Percentiles rank a stretch among this genome's conserved stretches.
These are phyloP conservation scores for Tenthredo amoena DNA, from an alignment of 2,888 invertebrate species.

Conservation along the genomic window DNA sequence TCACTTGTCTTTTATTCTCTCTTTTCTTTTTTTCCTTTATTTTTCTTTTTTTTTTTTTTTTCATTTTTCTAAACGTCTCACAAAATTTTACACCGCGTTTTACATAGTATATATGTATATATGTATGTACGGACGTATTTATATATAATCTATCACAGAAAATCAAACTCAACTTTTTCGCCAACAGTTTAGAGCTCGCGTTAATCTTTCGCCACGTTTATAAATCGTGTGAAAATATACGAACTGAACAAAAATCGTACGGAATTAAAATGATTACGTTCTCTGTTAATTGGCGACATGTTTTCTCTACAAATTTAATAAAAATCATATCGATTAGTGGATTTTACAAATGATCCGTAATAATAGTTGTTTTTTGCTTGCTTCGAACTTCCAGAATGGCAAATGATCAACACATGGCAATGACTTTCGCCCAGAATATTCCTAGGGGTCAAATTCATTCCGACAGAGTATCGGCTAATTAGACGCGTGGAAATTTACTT, in stretches of 20 bases:
- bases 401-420: neutral
- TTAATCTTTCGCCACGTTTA: neutral
- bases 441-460: neutral
- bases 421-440: neutral
- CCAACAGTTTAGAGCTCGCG: neutral
- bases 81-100: constrained; percentile 11
- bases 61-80: neutral
- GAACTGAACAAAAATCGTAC: neutral
- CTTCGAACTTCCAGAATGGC: neutral
- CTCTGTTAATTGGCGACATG: neutral
- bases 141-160: neutral
- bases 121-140: no score
- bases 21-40: neutral
- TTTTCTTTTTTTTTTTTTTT: neutral
- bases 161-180: neutral
- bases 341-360: neutral
- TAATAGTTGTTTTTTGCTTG: neutral
- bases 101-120: neutral
- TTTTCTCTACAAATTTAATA: neutral
- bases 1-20: neutral
- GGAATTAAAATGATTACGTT: neutral
- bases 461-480: neutral
- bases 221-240: neutral
- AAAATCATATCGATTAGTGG: neutral
- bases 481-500: neutral